Base-by-base conservation (phyloP, 2,888 invertebrate species). In the Hemithea aestivaria region DNA sequence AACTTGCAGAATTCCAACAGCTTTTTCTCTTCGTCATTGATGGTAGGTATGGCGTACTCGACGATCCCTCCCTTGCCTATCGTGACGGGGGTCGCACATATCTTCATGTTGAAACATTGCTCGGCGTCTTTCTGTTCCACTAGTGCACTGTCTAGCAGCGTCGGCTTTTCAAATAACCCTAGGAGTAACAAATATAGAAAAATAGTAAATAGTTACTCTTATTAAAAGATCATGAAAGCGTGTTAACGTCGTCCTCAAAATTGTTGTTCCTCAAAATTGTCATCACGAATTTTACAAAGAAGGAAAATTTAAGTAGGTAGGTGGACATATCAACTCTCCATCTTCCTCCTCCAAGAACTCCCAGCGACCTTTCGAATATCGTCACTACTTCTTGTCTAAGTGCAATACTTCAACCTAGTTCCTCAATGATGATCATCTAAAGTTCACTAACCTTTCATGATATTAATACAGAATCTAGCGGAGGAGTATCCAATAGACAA, bases 401-500 rank as follows among this genome's bases (percentile, higher is more conserved):
- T n/a, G n/a, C n/a, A n/a, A n/a, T n/a, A n/a, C 16, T 4, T 2
- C 16, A 16, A 16, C 2, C 16, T 5, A 16, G 16, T 2, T 5
- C 16, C 16, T 16, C 5, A 16, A 2, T 16, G 16, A 16, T 16
- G 5, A 16, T 8, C n/a, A 7, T 12, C 28, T 3, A 16, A 8
- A 7, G 12, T 6, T 22, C 8, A 6, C 6, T 8, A 12, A 82
- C 84, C 84, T 67, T 68, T 71, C 83, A 85, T 83, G 20, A 84
- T 47, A 35, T 70, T 77, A n/a, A 69, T 10, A 0, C 81, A 73
- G 26, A 70, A 77, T 66, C 84, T 61, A 1, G 84, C 85, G 0
- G 80, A 74, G 1, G 85, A 61, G 49, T 81, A 84, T 0, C 85
- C 85, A 10, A 82, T 75, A 9, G 85, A 84, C 6, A 85, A 69